Evolutionary conservation across 2,113 vertebrate species (phyloP), one percentile per base, ranked within the genome.

Genomic region (Aphyosemion australe): DNA sequence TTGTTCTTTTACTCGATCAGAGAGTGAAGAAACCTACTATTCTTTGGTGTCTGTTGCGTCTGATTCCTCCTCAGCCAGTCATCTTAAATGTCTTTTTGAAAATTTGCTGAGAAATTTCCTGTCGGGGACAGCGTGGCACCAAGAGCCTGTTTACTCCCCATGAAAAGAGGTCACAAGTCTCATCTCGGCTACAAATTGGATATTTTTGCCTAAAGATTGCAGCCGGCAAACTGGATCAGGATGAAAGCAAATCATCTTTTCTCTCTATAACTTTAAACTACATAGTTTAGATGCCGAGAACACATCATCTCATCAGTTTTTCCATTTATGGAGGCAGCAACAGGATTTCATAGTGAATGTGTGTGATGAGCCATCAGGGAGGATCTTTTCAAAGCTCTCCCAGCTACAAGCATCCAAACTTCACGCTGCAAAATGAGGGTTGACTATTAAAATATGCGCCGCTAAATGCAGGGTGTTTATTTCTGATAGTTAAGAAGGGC

Each of bases 301-400:
- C 63, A 45, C 56, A 59, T 66, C 61, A 60, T 57, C 62, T 65
- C 62, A 69, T 51, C 32, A 54, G 32, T 53, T 84, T 53, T 84
- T 77, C 34, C 65, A 67, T 74, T 80, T 72, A 76, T 59, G 18
- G 62, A 74, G 39, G 74, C 74, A 65, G 77, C 82, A 65, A 63
- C 58, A 64, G 50, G 70, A 83, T 87, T 87, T 84, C 83, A 90
- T 15, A 16, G 70, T 8, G 16, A 39, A 53, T 61, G 52, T 70
- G 14, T 72, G 43, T 41, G 63, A 78, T 60, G 72, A 53, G 39
- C 67, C 58, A 71, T 59, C 59, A 32, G 3, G 19, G 56, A 62
- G 58, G 74, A 54, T 50, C 54, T 53, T 57, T 69, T 76, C 41
- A 81, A 80, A 87, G 68, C 65, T 20, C 43, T 72, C 4, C 0